These are phyloP conservation scores for Drosophila planitibia DNA, from an alignment of 2,888 invertebrate species.

Conservation along the genomic window DNA sequence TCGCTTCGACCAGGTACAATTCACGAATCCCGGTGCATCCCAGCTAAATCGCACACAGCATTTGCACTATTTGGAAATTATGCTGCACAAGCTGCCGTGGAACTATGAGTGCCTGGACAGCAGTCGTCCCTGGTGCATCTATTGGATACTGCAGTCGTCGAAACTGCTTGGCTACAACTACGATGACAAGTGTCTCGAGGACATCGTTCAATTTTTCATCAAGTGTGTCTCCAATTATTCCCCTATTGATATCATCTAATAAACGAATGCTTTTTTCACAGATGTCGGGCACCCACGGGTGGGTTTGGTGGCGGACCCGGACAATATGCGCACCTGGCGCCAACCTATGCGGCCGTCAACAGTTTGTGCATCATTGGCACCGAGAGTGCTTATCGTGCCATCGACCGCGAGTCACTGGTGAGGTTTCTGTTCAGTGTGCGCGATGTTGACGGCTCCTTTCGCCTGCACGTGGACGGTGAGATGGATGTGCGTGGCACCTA, in stretches of 20 bases:
- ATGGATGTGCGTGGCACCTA: constrained; percentile 98
- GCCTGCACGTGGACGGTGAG: constrained; percentile 96
- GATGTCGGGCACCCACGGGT: constrained; percentile 87
- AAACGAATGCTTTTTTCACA: constrained; percentile 27
- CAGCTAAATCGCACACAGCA: constrained; percentile 88
- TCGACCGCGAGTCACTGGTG: constrained; percentile 90
- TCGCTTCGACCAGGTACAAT: constrained; percentile 86
- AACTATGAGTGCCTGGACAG: constrained; percentile 95
- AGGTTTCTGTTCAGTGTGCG: constrained; percentile 92
- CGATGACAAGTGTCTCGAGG: constrained; percentile 86
- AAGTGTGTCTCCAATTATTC: constrained; percentile 84
- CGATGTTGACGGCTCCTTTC: constrained; percentile 95
- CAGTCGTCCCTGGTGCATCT: constrained; percentile 98
- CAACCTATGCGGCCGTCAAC: constrained; percentile 98
- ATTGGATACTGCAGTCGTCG: constrained; percentile 97
- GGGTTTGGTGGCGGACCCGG: constrained; percentile 98
- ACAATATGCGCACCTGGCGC: constrained; percentile 96
- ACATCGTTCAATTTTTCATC: constrained; percentile 87
- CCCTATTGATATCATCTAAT: not conserved
- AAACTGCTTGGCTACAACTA: constrained; percentile 90
- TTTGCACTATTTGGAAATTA: constrained; percentile 88
- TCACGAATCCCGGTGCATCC: constrained; percentile 87
- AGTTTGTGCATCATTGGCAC: constrained; percentile 95
- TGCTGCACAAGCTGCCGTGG: constrained; percentile 89
- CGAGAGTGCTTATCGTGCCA: constrained; percentile 93